Conservation (phyloP, 92 coral and sea anemone species). For the Paramuricea clavata region DNA sequence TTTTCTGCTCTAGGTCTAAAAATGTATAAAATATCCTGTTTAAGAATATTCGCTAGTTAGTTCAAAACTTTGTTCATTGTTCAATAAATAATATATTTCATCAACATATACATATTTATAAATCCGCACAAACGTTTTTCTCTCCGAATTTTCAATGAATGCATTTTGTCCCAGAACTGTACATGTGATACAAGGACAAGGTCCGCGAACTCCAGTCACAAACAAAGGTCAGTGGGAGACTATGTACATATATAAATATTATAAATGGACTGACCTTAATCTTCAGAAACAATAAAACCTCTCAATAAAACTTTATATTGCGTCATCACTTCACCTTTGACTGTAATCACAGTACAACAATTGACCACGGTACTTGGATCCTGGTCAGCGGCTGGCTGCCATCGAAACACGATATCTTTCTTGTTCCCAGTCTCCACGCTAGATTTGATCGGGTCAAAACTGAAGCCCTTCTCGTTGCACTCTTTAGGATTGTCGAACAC, state of each 20-base stretch:
- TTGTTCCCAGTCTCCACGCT: constrained; percentile 87
- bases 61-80: not conserved
- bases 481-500: constrained; percentile 94
- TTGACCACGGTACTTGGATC: constrained; percentile 75
- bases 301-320: constrained; percentile 90
- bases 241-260: not conserved
- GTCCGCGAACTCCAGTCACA: not conserved
- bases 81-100: not conserved
- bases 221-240: not conserved
- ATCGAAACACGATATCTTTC: constrained; percentile 80
- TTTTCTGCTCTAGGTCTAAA: no score
- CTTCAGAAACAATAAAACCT: constrained; percentile 85
- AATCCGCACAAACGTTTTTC: not conserved
- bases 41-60: no score
- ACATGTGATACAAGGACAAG: not conserved
- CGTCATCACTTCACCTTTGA: constrained; percentile 91
- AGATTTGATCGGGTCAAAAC: constrained; percentile 94
- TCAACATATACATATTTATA: not conserved
- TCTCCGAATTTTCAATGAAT: not conserved
- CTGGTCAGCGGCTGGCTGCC: constrained; percentile 96
- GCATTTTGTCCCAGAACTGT: not conserved
- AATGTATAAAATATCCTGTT: no score
- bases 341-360: constrained; percentile 48
- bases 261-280: constrained; percentile 26
- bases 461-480: constrained; percentile 92